Percentiles rank a stretch among this genome's conserved stretches.
Conservation (phyloP, 92 coral and sea anemone species). For the Epizoanthus illoricatus region DNA sequence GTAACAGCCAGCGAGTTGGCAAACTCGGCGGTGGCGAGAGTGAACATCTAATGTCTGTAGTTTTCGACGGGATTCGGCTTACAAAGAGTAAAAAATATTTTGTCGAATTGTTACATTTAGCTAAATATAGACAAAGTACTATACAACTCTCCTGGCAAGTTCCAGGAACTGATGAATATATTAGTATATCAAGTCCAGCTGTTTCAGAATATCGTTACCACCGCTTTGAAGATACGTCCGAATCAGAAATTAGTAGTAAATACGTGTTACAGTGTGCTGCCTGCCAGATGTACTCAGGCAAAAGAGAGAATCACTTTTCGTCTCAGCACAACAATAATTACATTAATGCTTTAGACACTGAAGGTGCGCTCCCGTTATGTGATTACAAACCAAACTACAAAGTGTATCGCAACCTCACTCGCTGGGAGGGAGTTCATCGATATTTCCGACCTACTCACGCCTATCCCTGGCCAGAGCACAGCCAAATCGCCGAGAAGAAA, state of each 20-base stretch:
- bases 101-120: conserved; percentile 19
- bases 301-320: not conserved
- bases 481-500: conserved; percentile 11
- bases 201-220: not conserved
- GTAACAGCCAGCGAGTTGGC: not conserved
- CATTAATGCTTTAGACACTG: not conserved
- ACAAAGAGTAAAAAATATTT: not conserved
- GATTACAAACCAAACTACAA: not conserved
- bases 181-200: not conserved
- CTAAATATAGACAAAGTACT: not conserved
- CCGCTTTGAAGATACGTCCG: not conserved
- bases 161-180: not conserved
- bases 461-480: conserved; percentile 28
- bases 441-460: conserved; percentile 20
- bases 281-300: not conserved
- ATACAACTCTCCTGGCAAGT: conserved; percentile 8
- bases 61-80: not conserved
- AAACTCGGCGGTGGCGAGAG: not conserved
- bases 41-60: not conserved
- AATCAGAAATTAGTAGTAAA: not conserved
- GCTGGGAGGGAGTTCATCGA: conserved; percentile 10
- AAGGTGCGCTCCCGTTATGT: conserved; percentile 13
- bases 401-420: not conserved
- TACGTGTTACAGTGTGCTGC: not conserved
- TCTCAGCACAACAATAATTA: not conserved